Evolutionary conservation across 2,797 vertebrate genomes (phyloP).

Genomic region (Brachymystax lenok): DNA sequence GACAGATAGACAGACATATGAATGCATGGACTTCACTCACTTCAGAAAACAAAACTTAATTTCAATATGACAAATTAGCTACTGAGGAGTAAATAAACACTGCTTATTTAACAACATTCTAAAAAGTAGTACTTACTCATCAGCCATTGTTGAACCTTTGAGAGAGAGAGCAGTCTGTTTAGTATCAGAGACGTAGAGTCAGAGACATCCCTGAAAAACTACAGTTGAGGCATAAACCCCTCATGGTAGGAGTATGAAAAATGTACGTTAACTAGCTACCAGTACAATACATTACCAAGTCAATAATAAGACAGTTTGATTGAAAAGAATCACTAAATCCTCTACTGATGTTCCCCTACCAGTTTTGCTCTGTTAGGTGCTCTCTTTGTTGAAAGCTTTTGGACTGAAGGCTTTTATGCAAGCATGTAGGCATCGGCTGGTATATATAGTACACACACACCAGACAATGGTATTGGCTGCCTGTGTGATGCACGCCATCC

Average conservation of each 20-base stretch:
- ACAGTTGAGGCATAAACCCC: not conserved
- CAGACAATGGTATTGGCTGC: not conserved
- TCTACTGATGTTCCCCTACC: conserved; percentile 33
- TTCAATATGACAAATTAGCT: not conserved
- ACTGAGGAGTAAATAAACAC: not conserved
- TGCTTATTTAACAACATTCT: not conserved
- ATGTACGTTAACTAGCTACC: not conserved
- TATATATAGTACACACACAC: conserved; percentile 6
- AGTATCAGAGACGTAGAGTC: not conserved
- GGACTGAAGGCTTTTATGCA: conserved; percentile 26
- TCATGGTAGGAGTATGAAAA: not conserved
- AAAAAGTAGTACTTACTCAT: conserved; percentile 58
- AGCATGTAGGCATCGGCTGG: not conserved
- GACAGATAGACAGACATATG: conserved; percentile 6
- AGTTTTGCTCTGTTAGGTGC: conserved; percentile 13
- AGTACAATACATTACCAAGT: not conserved
- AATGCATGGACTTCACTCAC: not conserved
- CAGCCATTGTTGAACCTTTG: conserved; percentile 55
- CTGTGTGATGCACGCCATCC: conserved; percentile 5
- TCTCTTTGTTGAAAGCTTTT: conserved; percentile 5
- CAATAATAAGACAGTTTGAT: not conserved
- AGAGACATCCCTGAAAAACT: not conserved
- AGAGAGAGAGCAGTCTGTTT: conserved; percentile 15
- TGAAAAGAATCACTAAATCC: not conserved
- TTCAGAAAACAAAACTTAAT: not conserved